Base-by-base conservation (phyloP, 2,888 invertebrate species). In the Dynastes grantii region DNA sequence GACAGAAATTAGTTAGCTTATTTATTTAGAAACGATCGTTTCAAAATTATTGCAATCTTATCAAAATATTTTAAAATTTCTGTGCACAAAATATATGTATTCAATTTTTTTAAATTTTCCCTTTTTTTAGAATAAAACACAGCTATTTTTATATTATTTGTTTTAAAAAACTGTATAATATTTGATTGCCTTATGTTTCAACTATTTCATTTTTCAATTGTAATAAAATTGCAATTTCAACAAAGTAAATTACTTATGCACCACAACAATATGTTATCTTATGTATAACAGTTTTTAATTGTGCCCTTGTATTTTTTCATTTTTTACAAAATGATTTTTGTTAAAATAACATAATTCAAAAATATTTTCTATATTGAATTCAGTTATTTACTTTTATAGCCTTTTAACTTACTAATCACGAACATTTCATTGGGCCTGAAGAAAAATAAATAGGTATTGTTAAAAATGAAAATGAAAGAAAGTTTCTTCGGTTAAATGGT, bases 91-190 rank as follows among this genome's bases (percentile, higher is more conserved):
- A 75, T 85, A 85, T 85, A 68, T 68, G 68, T 68, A 84, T 84
- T 82, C 78, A 79, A 53, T 78, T 80, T 81, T 51, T 40, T 71
- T 80, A 78, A 80, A n/a, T n/a, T 81, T 81, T 82, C 82, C 79
- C n/a, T n/a, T n/a, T 80, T 83, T 87, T 88, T 87, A 88, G 88
- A 87, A 88, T 87, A 86, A 85, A 84, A 88, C 88, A 88, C 88
- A 88, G 88, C 87, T 86, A 87, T 87, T 86, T 86, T 84, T 82
- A 83, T 77, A 45, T 76, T 81, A 78, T 80, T 79, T 75, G 61
- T 70, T 76, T 78, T 82, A 79, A 86, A 86, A 85, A 87, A 87
- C 86, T 86, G 87, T 88, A 86, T 87, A 86, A 84, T 87, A 87
- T 51, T 85, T 87, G 87, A 88, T 88, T 88, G 87, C 87, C 87